phyloP scores from a whole-genome alignment of 2,888 invertebrate species.

The Eurois occulta region DNA sequence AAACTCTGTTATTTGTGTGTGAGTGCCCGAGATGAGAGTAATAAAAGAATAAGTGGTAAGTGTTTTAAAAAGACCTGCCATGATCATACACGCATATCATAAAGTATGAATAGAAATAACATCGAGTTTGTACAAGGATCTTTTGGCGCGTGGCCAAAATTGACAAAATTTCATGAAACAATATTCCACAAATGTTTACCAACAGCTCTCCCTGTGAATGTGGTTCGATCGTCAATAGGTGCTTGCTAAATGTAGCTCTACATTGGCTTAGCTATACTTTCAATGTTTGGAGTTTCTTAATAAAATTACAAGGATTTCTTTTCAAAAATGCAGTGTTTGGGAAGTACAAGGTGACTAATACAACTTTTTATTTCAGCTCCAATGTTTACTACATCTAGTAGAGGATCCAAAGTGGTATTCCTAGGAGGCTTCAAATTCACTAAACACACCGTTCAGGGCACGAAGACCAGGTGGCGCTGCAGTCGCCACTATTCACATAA shows the following conservation, averaged over 20 bases:
- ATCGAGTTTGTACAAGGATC: too few species aligned
- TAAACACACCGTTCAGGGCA: constrained; percentile 21
- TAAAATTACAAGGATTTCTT: not conserved
- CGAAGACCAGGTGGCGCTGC: constrained; percentile 31
- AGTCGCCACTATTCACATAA: constrained; percentile 20
- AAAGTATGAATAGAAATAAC: too few species aligned
- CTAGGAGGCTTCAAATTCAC: constrained; percentile 32
- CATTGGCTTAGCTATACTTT: too few species aligned
- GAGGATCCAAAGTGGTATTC: constrained; percentile 16
- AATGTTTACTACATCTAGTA: constrained; percentile 7
- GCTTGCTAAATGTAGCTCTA: not conserved
- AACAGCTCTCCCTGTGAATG: not conserved
- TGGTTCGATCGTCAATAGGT: not conserved
- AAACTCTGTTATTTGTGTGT: too few species aligned
- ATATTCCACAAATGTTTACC: too few species aligned
- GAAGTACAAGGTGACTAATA: constrained; percentile 18
- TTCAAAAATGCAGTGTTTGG: too few species aligned
- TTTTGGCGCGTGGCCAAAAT: too few species aligned
- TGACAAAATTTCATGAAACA: too few species aligned
- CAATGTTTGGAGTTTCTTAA: not conserved
- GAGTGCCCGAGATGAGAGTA: not conserved
- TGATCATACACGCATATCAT: not conserved
- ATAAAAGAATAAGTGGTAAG: not conserved
- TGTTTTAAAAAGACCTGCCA: not conserved
- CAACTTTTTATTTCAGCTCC: constrained; percentile 46